Base-by-base conservation (phyloP, 2,888 invertebrate genomes). In the Acleris sparsana region DNA sequence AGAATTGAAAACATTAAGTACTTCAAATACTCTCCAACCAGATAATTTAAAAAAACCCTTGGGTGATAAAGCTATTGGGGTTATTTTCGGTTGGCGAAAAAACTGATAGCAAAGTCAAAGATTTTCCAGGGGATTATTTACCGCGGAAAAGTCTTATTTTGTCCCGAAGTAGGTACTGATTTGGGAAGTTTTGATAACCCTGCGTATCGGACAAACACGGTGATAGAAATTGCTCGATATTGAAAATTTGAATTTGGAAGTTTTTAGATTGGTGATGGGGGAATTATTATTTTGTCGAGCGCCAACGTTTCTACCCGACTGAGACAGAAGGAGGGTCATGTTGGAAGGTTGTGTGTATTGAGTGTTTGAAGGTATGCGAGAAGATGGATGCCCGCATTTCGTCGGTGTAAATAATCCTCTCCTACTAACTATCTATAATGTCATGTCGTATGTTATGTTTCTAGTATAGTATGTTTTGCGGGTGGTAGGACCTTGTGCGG, bases 1-100 rank as follows among this genome's bases (percentile, higher is more conserved):
- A 83, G 88, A 92, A 92, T 92, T 91, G 91, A 92, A 92, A 91
- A 91, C 91, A 91, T 91, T 91, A 92, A 90, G 91, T 88, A 92
- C 89, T 88, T 85, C 81, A 85, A 84, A 88, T 88, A 88, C 83
- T 73, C 73, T 73, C 68, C 76, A 73, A 71, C 71, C 74, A 65
- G 71, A 62, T 77, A 74, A 69, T 71, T 79, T 70, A 87, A 80
- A 85, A 76, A 75, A 79, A 76, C 81, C 88, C 83, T 83, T 89
- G 39, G 39, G 33, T 87, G 80, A 73, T 62, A 74, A 64, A 67
- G 63, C 63, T 70, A 43, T 71, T 80, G 78, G 77, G 82, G 79
- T 74, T 78, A 72, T 81, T 82, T 83, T 83, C 79, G 73, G 68
- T 67, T 71, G 72, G 72, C 62, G 49, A 64, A 55, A 46, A 69